These are phyloP conservation scores for Thamnaconus septentrionalis DNA, from an alignment of 2,113 vertebrate genomes.

Conservation along the genomic window DNA sequence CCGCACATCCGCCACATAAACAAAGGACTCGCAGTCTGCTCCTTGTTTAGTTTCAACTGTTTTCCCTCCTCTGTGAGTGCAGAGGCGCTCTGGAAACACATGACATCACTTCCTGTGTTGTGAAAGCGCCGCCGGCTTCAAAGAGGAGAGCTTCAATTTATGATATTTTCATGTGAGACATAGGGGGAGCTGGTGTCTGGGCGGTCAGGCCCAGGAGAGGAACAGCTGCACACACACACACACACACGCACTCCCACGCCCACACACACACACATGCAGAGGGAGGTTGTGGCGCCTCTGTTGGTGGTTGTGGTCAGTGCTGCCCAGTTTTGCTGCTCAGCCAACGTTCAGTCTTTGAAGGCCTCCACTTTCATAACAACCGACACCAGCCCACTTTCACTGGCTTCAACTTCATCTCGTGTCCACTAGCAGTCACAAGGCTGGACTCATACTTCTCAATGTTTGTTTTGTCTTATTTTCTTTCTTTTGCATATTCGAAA, in stretches of 20 bases:
- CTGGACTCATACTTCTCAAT: no score
- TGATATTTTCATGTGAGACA: slow-evolving; percentile 42
- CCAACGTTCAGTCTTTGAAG: slow-evolving; percentile 60
- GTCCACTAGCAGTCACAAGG: no score
- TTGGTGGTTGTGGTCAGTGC: slow-evolving; percentile 43
- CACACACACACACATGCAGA: slow-evolving; percentile 14
- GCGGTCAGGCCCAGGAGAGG: slow-evolving; percentile 48
- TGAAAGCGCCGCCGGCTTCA: slow-evolving; percentile 44
- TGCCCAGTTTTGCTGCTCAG: neutral
- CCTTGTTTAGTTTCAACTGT: slow-evolving; percentile 48
- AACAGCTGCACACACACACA: slow-evolving; percentile 51
- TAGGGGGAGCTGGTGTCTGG: slow-evolving; percentile 44
- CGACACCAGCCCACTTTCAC: slow-evolving; percentile 48
- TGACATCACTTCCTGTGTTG: slow-evolving; percentile 58
- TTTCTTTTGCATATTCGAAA: no score
- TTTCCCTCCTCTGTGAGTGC: slow-evolving; percentile 42
- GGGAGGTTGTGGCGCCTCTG: slow-evolving; percentile 17
- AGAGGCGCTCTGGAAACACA: slow-evolving; percentile 42
- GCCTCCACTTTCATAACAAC: slow-evolving; percentile 54
- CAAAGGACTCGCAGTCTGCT: slow-evolving; percentile 47
- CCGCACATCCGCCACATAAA: slow-evolving; percentile 56
- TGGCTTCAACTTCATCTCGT: slow-evolving; percentile 32
- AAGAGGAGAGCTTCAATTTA: slow-evolving; percentile 48
- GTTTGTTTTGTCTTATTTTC: no score
- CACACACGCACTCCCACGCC: slow-evolving; percentile 21